Conservation (phyloP, 2,888 invertebrate genomes). For the Cheilosia urbana region DNA sequence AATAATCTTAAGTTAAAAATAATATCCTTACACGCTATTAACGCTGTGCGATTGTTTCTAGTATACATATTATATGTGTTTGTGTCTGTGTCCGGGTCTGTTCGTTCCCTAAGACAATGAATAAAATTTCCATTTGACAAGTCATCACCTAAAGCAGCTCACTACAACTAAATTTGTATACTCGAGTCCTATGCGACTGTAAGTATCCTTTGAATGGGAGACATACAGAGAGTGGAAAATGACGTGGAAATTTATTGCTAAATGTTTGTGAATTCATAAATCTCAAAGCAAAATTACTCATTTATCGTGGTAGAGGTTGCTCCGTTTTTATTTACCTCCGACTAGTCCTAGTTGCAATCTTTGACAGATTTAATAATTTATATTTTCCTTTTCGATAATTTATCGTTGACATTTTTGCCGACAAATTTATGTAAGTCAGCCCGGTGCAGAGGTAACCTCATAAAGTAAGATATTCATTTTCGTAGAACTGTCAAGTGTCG, state of each 20-base stretch:
- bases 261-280: conserved; percentile 71
- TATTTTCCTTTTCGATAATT: conserved; percentile 74
- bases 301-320: conserved; percentile 38
- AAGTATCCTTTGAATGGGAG: conserved; percentile 22
- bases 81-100: background rate
- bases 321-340: conserved; percentile 7
- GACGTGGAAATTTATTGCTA: conserved; percentile 62
- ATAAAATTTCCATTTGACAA: conserved; percentile 72
- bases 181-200: conserved; percentile 51
- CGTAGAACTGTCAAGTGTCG: conserved; percentile 9
- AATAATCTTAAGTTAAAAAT: conserved; percentile 73
- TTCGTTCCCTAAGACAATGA: conserved; percentile 64
- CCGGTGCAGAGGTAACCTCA: conserved; percentile 52
- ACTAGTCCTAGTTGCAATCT: conserved; percentile 69
- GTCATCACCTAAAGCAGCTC: conserved; percentile 58
- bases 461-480: conserved; percentile 74
- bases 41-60: conserved; percentile 3
- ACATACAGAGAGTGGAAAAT: conserved; percentile 18
- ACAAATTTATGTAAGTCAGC: conserved; percentile 67
- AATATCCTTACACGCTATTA: conserved; percentile 74
- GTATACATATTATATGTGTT: conserved; percentile 12
- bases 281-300: conserved; percentile 71
- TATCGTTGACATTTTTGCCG: conserved; percentile 70
- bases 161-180: conserved; percentile 67
- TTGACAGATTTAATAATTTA: conserved; percentile 76